Evolutionary conservation across 2,797 vertebrate species (phyloP).

Genomic region (Pteropus rufus): DNA sequence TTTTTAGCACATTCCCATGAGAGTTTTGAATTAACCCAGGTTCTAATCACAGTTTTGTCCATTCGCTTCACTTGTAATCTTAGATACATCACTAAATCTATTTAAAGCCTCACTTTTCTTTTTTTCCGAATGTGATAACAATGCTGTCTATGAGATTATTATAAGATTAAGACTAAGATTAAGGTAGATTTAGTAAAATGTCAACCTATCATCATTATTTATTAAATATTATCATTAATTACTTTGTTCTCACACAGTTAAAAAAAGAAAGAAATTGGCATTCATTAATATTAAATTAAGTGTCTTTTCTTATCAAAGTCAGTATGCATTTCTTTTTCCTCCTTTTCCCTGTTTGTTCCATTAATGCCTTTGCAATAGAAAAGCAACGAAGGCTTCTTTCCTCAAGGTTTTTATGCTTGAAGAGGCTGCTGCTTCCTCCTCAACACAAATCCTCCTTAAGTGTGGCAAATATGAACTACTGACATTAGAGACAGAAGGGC

Average conservation of each 20-base stretch:
- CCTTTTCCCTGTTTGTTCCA: background rate
- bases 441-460: background rate
- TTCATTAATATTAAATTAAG: conserved; percentile 16
- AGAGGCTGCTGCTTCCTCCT: background rate
- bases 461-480: background rate
- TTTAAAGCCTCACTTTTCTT: background rate
- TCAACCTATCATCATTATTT: background rate
- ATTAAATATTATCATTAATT: conserved; percentile 46
- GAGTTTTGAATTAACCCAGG: background rate
- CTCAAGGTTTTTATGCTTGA: background rate
- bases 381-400: accelerated
- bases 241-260: conserved; percentile 51
- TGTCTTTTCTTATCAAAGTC: background rate
- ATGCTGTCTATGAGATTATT: background rate
- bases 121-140: background rate
- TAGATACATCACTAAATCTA: background rate
- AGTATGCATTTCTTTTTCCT: background rate
- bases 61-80: background rate
- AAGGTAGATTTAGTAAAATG: background rate
- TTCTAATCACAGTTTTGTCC: background rate
- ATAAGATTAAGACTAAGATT: background rate
- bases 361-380: background rate
- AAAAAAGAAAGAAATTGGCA: conserved; percentile 48
- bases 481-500: background rate
- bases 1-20: background rate